Percentiles rank a stretch among this genome's conserved stretches.
These are phyloP conservation scores for Pegoplata infirma DNA, from an alignment of 2,888 invertebrate genomes.

Conservation along the genomic window DNA sequence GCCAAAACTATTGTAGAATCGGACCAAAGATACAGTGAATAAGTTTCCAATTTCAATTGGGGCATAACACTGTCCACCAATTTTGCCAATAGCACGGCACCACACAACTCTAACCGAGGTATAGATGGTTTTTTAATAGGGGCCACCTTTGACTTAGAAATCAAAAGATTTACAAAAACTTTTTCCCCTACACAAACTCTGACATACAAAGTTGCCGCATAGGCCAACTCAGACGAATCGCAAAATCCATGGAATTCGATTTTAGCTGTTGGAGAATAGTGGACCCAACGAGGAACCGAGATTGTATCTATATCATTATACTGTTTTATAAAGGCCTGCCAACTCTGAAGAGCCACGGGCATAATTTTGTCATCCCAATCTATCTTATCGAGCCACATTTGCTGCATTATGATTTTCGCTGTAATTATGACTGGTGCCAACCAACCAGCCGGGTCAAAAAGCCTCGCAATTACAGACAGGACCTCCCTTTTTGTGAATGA, in stretches of 20 bases:
- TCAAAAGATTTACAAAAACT: too few relatives aligned
- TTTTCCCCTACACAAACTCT: background rate
- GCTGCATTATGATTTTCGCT: too few relatives aligned
- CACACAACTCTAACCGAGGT: background rate
- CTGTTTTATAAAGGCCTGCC: background rate
- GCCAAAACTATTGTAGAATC: background rate
- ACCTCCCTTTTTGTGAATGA: too few relatives aligned
- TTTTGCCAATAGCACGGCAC: background rate
- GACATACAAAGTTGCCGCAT: slow-evolving; percentile 7
- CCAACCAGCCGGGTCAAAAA: too few relatives aligned
- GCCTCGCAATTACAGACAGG: too few relatives aligned
- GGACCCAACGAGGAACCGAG: background rate
- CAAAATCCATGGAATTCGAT: slow-evolving; percentile 36
- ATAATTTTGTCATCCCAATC: background rate
- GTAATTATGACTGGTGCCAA: too few relatives aligned
- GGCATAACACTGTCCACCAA: background rate
- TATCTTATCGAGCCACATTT: background rate
- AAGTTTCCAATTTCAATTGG: background rate
- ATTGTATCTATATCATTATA: background rate
- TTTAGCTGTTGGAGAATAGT: background rate
- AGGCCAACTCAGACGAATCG: slow-evolving; percentile 24
- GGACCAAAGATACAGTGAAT: background rate
- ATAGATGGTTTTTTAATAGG: slow-evolving; percentile 1
- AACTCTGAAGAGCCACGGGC: too few relatives aligned
- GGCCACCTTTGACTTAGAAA: background rate